phyloP scores from a whole-genome alignment of 2,113 vertebrate species.

The Anser cygnoides region DNA sequence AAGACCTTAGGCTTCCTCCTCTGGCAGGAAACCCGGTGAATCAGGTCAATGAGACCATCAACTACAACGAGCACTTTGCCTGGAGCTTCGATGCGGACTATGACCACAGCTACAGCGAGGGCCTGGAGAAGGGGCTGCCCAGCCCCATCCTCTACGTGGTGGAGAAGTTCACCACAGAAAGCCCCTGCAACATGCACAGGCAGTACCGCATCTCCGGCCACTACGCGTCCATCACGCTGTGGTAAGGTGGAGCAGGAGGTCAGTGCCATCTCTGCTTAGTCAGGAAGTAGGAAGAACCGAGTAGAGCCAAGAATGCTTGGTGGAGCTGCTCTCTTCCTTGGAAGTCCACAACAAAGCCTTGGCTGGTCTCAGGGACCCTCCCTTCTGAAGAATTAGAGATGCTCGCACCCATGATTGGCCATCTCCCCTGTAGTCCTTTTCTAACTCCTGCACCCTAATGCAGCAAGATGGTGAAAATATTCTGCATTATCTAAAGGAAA shows the following conservation, averaged over 20 bases:
- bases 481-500: not conserved
- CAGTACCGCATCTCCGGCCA: constrained; percentile 86
- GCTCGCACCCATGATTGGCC: not conserved
- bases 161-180: constrained; percentile 88
- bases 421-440: not conserved
- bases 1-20: not conserved
- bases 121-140: constrained; percentile 86
- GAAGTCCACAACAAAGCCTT: not conserved
- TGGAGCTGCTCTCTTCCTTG: not conserved
- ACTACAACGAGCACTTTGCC: constrained; percentile 91
- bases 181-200: constrained; percentile 81
- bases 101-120: constrained; percentile 75
- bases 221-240: constrained; percentile 85
- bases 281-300: not conserved
- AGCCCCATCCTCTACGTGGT: constrained; percentile 92
- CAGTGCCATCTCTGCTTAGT: not conserved
- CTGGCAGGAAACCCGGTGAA: constrained; percentile 84
- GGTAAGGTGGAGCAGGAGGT: constrained; percentile 77
- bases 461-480: not conserved
- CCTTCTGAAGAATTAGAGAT: not conserved
- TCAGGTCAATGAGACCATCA: constrained; percentile 92
- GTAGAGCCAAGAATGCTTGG: not conserved
- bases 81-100: constrained; percentile 79
- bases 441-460: not conserved
- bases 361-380: not conserved